Percentiles rank a stretch among this genome's conserved stretches.
Conservation (phyloP, 2,113 vertebrate genomes). For the Crocuta crocuta region DNA sequence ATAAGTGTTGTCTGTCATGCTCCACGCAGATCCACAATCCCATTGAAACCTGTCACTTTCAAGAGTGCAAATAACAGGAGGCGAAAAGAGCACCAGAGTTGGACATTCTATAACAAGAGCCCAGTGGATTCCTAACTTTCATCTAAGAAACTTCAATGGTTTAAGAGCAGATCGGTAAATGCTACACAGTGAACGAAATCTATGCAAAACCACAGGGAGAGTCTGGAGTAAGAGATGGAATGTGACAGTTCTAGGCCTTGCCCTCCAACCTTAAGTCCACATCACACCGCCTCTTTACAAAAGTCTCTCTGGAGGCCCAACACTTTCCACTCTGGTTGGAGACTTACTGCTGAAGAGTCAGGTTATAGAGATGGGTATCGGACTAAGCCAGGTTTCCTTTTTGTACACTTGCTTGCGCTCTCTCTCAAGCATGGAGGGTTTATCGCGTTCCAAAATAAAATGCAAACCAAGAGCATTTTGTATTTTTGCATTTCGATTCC, state of each 20-base stretch:
- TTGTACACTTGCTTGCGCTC: neutral
- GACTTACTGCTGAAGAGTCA: neutral
- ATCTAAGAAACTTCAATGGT: neutral
- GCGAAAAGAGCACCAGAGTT: neutral
- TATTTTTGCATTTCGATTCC: conserved; percentile 74
- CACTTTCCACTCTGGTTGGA: neutral
- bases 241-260: neutral
- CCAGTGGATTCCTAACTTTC: neutral
- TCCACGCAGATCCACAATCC: neutral
- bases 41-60: neutral
- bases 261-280: neutral
- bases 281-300: neutral
- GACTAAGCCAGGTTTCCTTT: neutral
- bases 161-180: neutral
- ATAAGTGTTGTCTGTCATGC: neutral
- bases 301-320: neutral
- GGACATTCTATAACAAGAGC: conserved; percentile 1
- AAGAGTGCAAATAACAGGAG: neutral
- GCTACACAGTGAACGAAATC: neutral
- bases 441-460: conserved; percentile 62
- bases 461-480: neutral
- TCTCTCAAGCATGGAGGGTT: neutral
- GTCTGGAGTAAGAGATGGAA: neutral
- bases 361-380: neutral
- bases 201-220: neutral